Conservation (phyloP, 2,888 invertebrate genomes). For the Philhelius pedissequus region DNA sequence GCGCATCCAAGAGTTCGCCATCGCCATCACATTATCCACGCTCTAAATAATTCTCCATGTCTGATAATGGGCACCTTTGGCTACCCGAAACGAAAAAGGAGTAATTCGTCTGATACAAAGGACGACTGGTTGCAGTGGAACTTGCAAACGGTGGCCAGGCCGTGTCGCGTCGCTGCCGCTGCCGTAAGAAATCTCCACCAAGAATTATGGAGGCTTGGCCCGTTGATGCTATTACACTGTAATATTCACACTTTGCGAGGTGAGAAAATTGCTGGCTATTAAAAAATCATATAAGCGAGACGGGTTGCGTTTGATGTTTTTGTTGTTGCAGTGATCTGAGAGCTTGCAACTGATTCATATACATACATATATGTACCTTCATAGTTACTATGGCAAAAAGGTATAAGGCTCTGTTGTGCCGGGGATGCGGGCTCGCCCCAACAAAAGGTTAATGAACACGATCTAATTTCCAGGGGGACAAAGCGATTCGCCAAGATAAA, state of each 20-base stretch:
- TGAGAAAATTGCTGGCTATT: conserved; percentile 80
- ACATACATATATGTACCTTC: too few relatives aligned
- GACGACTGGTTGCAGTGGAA: conserved; percentile 8
- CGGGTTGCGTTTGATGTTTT: conserved; percentile 64
- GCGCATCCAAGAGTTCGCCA: conserved; percentile 61
- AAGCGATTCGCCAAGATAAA: conserved; percentile 38
- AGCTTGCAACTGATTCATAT: too few relatives aligned
- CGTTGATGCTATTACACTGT: conserved; percentile 79
- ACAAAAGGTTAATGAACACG: conserved; percentile 64
- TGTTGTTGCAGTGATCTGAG: conserved; percentile 10
- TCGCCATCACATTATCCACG: conserved; percentile 67
- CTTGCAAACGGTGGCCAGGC: conserved; percentile 7
- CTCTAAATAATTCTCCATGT: conserved; percentile 69
- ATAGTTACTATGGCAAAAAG: conserved; percentile 1
- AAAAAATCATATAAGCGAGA: conserved; percentile 77
- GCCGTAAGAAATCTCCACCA: conserved; percentile 30
- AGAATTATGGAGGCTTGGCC: conserved; percentile 73
- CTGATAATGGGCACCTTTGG: conserved; percentile 68
- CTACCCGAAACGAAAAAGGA: conserved; percentile 62
- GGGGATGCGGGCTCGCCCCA: conserved; percentile 50
- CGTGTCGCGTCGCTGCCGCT: background rate
- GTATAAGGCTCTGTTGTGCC: background rate
- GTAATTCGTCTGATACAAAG: conserved; percentile 10
- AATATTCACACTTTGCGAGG: conserved; percentile 80
- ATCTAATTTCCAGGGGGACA: conserved; percentile 66